Conservation (phyloP, 2,888 invertebrate genomes). For the Volucella inanis region DNA sequence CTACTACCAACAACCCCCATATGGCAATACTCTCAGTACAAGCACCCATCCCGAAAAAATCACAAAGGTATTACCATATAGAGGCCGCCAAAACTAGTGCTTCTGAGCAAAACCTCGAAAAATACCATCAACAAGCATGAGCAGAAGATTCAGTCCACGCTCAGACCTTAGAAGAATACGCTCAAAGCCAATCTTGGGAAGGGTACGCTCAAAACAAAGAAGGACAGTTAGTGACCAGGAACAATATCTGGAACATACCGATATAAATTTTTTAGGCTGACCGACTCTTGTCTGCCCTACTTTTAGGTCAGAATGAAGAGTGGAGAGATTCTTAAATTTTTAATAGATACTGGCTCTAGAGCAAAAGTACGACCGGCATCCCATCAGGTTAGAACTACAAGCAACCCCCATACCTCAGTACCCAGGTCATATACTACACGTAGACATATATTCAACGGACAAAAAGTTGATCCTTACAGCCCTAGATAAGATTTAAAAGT, state of each 20-base stretch:
- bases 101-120: too few species aligned
- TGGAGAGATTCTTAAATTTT: slow-evolving; percentile 12
- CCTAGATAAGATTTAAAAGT: slow-evolving; percentile 55
- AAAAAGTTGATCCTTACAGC: slow-evolving; percentile 25
- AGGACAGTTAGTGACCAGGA: too few species aligned
- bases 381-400: slow-evolving; percentile 27
- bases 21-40: too few species aligned
- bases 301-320: slow-evolving; percentile 8
- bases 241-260: neutral
- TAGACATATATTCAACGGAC: slow-evolving; percentile 39
- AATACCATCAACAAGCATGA: too few species aligned
- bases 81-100: too few species aligned
- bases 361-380: slow-evolving; percentile 31
- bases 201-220: too few species aligned
- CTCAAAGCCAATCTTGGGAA: too few species aligned
- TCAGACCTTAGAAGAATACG: too few species aligned
- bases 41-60: too few species aligned
- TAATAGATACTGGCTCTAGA: slow-evolving; percentile 27
- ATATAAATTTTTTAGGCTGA: slow-evolving; percentile 23
- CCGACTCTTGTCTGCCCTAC: slow-evolving; percentile 8
- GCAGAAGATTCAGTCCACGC: too few species aligned
- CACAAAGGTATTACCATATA: too few species aligned
- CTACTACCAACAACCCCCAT: too few species aligned
- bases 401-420: slow-evolving; percentile 54
- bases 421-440: slow-evolving; percentile 44